Conservation (phyloP, 2,888 invertebrate species). For the Drosophila vallismaia region DNA sequence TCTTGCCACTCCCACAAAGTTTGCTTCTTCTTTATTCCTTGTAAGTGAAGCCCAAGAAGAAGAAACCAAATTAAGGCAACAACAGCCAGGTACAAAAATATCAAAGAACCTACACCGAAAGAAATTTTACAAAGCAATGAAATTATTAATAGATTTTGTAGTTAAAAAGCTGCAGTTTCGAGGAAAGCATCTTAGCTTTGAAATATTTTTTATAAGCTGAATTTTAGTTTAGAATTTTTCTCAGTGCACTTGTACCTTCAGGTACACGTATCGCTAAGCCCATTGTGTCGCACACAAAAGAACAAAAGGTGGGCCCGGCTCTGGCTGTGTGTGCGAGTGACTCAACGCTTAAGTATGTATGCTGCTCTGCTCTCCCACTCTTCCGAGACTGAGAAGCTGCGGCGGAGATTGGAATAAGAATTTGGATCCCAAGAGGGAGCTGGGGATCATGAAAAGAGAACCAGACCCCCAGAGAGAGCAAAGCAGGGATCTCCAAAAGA, state of each 20-base stretch:
- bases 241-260: conserved; percentile 7
- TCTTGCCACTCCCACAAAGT: conserved; percentile 27
- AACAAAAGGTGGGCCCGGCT: conserved; percentile 65
- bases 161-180: no score
- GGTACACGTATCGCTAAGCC: conserved; percentile 45
- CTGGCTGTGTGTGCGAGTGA: conserved; percentile 45
- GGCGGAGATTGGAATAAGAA: conserved; percentile 14
- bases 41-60: conserved; percentile 26
- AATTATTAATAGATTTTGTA: no score
- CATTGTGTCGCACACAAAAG: conserved; percentile 68
- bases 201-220: no score
- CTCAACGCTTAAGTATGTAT: conserved; percentile 65
- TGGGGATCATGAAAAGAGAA: conserved; percentile 4
- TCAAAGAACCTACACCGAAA: not conserved
- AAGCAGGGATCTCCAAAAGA: conserved; percentile 6
- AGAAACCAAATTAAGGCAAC: conserved; percentile 40
- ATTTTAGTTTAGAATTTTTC: not conserved
- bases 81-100: conserved; percentile 47
- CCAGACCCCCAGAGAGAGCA: not conserved
- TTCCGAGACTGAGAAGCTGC: conserved; percentile 21
- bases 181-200: no score
- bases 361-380: conserved; percentile 13
- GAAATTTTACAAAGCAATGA: not conserved
- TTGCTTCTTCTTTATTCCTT: conserved; percentile 5
- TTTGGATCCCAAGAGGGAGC: not conserved